Evolutionary conservation across 2,888 invertebrate species (phyloP), one percentile per base, ranked within the genome.

Genomic region (Dysmachus trigonus): DNA sequence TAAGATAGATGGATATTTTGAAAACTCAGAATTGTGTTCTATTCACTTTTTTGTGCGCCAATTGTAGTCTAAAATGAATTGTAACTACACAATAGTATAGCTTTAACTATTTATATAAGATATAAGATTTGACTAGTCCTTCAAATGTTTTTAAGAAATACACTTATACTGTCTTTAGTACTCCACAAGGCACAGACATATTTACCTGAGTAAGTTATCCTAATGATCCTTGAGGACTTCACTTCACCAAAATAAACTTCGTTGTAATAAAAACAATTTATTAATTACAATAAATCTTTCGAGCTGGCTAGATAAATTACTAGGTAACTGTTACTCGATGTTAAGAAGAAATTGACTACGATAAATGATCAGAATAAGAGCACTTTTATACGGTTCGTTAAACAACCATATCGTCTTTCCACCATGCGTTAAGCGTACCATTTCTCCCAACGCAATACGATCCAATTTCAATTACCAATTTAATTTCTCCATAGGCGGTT

Each of bases 321-420:
- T 73, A 73, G 73, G 13, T 73, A 73, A 73, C 30, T 31, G 18
- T 73, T 30, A 1, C 30, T 73, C 10, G 5, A 15, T 15, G 77
- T 47, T 15, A 13, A 22, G 47, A 47, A 47, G 77, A 30, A 47
- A 30, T 41, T 47, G 41, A 77, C 77, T 77, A 47, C 41, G 30
- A 30, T 77, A 30, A 77, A 77, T 10, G 77, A 27, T 15, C 41
- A 77, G 77, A 77, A 47, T 38, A 13, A 77, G 47, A 38, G 27
- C 41, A 77, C 77, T 77, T 77, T 77, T 77, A 77, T 77, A 77
- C 33, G 33, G 31, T 73, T 73, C 31, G 31, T 31, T 31, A n/a
- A 31, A 31, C 31, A 73, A 13, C 73, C 77, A 27, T 41, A 77
- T 77, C 47, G 47, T 77, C 77, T 77, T n/a, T 77, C 77, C 76